Conservation (phyloP, 2,113 vertebrate genomes). For the Onychostoma macrolepis region DNA sequence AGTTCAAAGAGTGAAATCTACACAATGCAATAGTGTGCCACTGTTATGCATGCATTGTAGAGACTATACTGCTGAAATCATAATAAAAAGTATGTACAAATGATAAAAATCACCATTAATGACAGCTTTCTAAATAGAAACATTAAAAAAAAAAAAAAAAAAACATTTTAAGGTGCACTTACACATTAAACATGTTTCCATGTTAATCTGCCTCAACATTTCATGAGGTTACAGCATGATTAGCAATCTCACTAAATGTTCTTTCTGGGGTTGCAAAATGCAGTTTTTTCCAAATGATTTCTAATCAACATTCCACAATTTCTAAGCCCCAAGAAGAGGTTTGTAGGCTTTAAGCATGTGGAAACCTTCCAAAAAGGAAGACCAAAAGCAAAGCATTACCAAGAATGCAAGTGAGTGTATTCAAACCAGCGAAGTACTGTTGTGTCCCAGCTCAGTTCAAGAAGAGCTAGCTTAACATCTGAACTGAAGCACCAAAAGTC, state of each 20-base stretch:
- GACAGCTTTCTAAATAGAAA: slow-evolving; percentile 52
- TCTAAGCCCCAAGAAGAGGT: background rate
- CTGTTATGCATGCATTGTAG: slow-evolving; percentile 23
- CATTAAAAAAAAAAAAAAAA: slow-evolving; percentile 58
- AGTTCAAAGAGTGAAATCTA: slow-evolving; percentile 31
- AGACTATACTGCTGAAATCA: slow-evolving; percentile 22
- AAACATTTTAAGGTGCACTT: slow-evolving; percentile 75
- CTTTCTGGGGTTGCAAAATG: background rate
- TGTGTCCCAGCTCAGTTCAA: background rate
- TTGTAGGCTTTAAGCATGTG: background rate
- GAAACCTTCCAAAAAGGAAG: background rate
- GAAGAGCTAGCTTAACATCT: slow-evolving; percentile 9
- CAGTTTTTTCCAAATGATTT: background rate
- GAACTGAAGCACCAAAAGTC: slow-evolving; percentile 8
- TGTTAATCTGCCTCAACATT: slow-evolving; percentile 20
- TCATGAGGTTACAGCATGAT: slow-evolving; percentile 7
- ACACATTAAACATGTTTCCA: slow-evolving; percentile 28
- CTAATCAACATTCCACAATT: background rate
- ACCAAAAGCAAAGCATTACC: background rate
- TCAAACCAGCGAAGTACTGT: background rate
- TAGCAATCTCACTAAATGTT: slow-evolving; percentile 7
- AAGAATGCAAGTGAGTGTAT: background rate
- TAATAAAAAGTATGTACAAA: slow-evolving; percentile 49
- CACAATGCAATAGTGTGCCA: slow-evolving; percentile 5
- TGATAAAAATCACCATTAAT: slow-evolving; percentile 29